These are phyloP conservation scores for Dolichotis patagonum DNA, from an alignment of 2,113 vertebrate species.

Conservation along the genomic window DNA sequence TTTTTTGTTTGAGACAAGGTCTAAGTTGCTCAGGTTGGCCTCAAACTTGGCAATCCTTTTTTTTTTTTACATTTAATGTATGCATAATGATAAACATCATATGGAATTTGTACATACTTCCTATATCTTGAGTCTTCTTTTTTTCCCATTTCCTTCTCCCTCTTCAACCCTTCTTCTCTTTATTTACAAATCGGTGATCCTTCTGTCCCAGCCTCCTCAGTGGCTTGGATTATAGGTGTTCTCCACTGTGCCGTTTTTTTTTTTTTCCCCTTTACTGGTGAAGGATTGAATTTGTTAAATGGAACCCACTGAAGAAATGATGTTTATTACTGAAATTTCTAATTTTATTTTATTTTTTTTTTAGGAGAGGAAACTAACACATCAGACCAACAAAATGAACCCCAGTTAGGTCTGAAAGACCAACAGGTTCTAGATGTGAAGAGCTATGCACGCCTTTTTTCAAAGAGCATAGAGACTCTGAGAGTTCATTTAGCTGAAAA, in stretches of 20 bases:
- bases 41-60: neutral
- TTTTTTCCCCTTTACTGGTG: neutral
- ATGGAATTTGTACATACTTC: neutral
- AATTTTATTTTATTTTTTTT: neutral
- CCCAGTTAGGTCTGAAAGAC: constrained; percentile 91
- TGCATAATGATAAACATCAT: neutral
- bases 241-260: neutral
- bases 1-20: neutral
- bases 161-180: neutral
- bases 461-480: constrained; percentile 94
- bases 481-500: constrained; percentile 92
- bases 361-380: constrained; percentile 79
- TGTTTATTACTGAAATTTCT: constrained; percentile 49
- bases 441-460: constrained; percentile 93
- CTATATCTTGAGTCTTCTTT: neutral
- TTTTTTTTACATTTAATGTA: neutral
- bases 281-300: neutral
- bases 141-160: neutral
- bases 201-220: neutral
- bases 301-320: neutral
- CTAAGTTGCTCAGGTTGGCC: neutral
- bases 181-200: neutral
- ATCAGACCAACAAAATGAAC: constrained; percentile 87
- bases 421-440: constrained; percentile 95
- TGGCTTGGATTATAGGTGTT: neutral